Base-by-base conservation (phyloP, 2,797 vertebrate genomes). In the Chelon labrosus region DNA sequence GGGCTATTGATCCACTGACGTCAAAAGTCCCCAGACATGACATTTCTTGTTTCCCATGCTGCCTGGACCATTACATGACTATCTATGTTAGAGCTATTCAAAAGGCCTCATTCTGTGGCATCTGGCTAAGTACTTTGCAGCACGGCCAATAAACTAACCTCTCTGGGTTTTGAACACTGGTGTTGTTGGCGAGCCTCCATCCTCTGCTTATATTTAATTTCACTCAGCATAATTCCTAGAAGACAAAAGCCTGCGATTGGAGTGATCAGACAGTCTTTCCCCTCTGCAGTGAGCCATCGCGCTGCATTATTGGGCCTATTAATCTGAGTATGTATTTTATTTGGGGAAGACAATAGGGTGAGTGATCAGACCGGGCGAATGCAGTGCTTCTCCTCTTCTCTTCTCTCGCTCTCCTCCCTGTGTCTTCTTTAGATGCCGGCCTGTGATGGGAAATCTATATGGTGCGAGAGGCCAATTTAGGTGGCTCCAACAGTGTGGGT, bases 391-490 rank as follows among this genome's bases (percentile, higher is more conserved):
- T 69, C 53, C 73, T 79, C 73, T 73, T 38, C 73, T 79, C 73
- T 73, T 39, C 54, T 39, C 70, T 76, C 5, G 22, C 80, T 75
- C 59, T 83, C 86, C 75, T 81, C 79, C 70, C 85, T 85, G 89
- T 73, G 86, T 94, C 92, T 94, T 92, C 85, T 89, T 93, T 88
- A 92, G 92, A 93, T 82, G 85, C 88, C 41, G 81, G 79, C 52
- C 78, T 20, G 87, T 91, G 94, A 94, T 94, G 93, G 92, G 87
- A 94, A 94, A 94, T 94, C 91, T 89, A 93, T 93, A 93, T 71
- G 84, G 85, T 91, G 91, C 74, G 88, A 91, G 88, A 91, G 90
- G 90, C 91, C 93, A 91, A 94, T 94, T 94, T 94, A 91, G 88
- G 80, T 79, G 79, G 81, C 88, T 93, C 82, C 85, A 80, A 56